phyloP scores from a whole-genome alignment of 2,113 vertebrate genomes.

The Cavia aperea region DNA sequence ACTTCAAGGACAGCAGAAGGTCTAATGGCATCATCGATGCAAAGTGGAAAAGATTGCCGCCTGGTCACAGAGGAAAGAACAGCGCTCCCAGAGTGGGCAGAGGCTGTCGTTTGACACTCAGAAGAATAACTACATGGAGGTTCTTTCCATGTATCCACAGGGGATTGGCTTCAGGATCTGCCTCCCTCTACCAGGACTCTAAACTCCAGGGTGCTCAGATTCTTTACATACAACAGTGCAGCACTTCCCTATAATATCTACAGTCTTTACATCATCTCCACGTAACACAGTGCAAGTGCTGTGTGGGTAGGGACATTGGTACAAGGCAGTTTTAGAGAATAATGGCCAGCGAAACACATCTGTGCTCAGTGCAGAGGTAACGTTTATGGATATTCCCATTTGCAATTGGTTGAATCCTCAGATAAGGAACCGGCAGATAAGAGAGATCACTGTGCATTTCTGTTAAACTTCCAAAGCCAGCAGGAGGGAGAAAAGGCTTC shows the following conservation, averaged over 20 bases:
- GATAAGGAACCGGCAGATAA: not conserved
- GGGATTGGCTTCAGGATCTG: not conserved
- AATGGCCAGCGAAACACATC: not conserved
- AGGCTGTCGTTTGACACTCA: not conserved
- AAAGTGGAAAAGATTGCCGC: slow-evolving; percentile 24
- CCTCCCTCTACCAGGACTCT: not conserved
- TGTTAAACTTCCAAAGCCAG: slow-evolving; percentile 16
- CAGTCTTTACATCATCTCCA: not conserved
- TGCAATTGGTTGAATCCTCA: not conserved
- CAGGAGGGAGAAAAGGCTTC: not conserved
- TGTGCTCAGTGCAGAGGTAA: too few species aligned
- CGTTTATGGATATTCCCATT: not conserved
- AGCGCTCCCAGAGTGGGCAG: not conserved
- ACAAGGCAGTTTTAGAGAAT: not conserved
- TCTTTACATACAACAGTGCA: not conserved
- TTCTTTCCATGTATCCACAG: not conserved
- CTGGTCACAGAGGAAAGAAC: not conserved
- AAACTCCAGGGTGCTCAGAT: not conserved
- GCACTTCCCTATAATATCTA: not conserved
- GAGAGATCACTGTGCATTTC: not conserved
- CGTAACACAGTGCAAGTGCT: not conserved
- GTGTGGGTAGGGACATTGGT: not conserved
- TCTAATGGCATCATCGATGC: slow-evolving; percentile 22
- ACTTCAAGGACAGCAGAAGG: slow-evolving; percentile 22
- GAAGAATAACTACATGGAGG: not conserved